Evolutionary conservation across 2,797 vertebrate species (phyloP).

Genomic region (Cynodonichthys magdalenae): DNA sequence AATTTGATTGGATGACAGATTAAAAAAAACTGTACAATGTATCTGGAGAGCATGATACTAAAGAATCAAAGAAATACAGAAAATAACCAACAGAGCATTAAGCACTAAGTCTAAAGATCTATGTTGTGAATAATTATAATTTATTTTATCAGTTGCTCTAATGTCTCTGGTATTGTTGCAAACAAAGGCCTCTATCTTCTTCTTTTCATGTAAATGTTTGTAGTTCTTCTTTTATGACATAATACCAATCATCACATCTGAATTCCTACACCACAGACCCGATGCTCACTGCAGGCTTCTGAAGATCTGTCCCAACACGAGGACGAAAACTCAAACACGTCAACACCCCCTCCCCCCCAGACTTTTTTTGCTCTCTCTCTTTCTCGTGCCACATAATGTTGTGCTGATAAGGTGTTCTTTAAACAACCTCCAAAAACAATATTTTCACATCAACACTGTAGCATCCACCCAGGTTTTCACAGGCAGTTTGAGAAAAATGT

Average conservation of each 20-base stretch:
- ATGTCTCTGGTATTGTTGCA: conserved; percentile 42
- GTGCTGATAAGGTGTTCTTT: conserved; percentile 61
- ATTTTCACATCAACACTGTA: conserved; percentile 24
- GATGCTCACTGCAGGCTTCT: background rate
- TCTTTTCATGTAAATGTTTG: conserved; percentile 52
- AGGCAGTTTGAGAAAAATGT: conserved; percentile 40
- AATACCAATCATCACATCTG: background rate
- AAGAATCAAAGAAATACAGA: background rate
- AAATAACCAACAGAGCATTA: background rate
- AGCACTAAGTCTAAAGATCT: conserved; percentile 40
- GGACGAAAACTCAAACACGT: conserved; percentile 7
- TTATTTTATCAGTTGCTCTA: conserved; percentile 31
- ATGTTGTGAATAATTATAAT: conserved; percentile 13
- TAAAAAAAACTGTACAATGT: too few relatives aligned
- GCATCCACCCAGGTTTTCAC: conserved; percentile 42
- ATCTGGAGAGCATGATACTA: too few relatives aligned
- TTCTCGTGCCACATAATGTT: conserved; percentile 50
- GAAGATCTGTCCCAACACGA: conserved; percentile 6
- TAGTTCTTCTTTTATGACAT: conserved; percentile 17
- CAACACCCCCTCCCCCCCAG: background rate
- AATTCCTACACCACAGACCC: background rate
- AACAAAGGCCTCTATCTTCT: conserved; percentile 58
- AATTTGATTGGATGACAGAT: background rate
- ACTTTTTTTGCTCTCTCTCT: background rate
- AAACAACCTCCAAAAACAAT: conserved; percentile 66